Conservation (phyloP, 2,113 vertebrate species). For the Rana temporaria region DNA sequence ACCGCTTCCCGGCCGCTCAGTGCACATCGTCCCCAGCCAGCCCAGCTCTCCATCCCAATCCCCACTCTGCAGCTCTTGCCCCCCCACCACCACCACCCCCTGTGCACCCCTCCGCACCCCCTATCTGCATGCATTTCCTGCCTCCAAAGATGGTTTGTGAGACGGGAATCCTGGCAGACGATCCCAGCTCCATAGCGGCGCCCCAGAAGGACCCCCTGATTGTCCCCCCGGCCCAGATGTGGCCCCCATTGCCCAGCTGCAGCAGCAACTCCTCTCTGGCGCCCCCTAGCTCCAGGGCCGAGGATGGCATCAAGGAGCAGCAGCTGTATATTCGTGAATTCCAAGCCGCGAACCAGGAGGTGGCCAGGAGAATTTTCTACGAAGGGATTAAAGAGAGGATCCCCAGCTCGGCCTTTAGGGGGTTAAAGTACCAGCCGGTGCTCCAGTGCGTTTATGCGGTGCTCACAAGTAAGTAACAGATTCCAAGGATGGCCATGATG, state of each 20-base stretch:
- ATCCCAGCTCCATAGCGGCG: constrained; percentile 88
- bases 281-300: constrained; percentile 64
- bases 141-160: constrained; percentile 98
- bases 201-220: constrained; percentile 86
- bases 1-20: constrained; percentile 69
- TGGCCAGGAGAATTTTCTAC: constrained; percentile 91
- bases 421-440: constrained; percentile 85
- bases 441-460: constrained; percentile 87
- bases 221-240: constrained; percentile 81
- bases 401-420: constrained; percentile 92
- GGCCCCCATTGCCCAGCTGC: constrained; percentile 75
- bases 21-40: constrained; percentile 61
- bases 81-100: background rate
- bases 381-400: constrained; percentile 96
- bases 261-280: constrained; percentile 46
- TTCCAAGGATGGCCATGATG: background rate
- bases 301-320: constrained; percentile 73
- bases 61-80: background rate
- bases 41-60: constrained; percentile 47
- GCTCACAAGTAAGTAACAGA: constrained; percentile 83
- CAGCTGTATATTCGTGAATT: constrained; percentile 89
- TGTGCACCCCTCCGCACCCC: constrained; percentile 44
- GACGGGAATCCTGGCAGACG: constrained; percentile 95
- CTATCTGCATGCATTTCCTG: constrained; percentile 95
- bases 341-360: constrained; percentile 83